Conservation (phyloP, 2,113 vertebrate genomes). For the Forbesichthys agassizii region DNA sequence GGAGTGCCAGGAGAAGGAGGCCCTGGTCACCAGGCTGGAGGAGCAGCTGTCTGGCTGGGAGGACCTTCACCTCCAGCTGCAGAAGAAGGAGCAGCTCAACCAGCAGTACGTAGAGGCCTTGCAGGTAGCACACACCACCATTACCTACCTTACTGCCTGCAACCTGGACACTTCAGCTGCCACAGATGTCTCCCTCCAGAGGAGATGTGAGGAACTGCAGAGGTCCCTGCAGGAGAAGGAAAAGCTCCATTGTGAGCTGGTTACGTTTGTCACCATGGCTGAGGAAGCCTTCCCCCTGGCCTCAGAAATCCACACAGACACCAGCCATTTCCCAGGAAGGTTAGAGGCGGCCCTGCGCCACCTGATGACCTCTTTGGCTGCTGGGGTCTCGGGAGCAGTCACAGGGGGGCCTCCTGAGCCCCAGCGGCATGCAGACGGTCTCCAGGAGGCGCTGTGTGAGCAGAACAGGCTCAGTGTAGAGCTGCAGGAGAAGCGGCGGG, state of each 20-base stretch:
- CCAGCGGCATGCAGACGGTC: conserved; percentile 40
- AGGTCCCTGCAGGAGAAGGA: conserved; percentile 66
- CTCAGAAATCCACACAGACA: conserved; percentile 42
- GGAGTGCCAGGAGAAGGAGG: conserved; percentile 78
- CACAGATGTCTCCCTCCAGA: conserved; percentile 37
- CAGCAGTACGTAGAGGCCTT: conserved; percentile 64
- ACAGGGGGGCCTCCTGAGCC: conserved; percentile 26
- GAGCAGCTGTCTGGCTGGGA: conserved; percentile 64
- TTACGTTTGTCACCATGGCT: conserved; percentile 62
- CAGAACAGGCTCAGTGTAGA: conserved; percentile 56
- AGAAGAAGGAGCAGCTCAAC: conserved; percentile 68
- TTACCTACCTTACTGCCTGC: conserved; percentile 78
- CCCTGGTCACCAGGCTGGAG: conserved; percentile 63
- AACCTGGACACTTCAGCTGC: conserved; percentile 63
- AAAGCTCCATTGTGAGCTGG: conserved; percentile 54
- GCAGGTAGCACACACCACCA: conserved; percentile 75
- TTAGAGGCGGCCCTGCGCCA: conserved; percentile 55
- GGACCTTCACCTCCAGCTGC: conserved; percentile 63
- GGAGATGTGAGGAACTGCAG: conserved; percentile 53
- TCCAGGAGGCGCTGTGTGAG: conserved; percentile 70
- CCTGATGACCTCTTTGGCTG: conserved; percentile 24
- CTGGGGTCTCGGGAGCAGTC: neutral
- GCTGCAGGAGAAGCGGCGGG: conserved; percentile 68
- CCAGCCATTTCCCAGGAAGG: conserved; percentile 46
- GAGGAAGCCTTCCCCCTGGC: conserved; percentile 35